Evolutionary conservation across 1,140 invertebrate genomes (phyloP), one percentile per base, ranked within the genome.

Genomic region (Cecropterus lyciades): DNA sequence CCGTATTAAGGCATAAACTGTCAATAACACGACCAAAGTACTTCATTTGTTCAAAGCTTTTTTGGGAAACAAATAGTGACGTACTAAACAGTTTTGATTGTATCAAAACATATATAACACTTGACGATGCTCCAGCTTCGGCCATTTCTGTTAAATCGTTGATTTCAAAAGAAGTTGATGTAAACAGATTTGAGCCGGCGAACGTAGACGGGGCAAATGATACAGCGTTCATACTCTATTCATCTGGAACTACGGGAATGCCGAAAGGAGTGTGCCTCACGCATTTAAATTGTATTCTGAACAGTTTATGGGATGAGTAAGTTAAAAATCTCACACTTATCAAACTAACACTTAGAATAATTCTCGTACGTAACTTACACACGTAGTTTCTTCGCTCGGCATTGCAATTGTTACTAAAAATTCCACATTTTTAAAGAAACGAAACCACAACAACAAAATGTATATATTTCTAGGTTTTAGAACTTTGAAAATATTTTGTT

Each of bases 181-280:
- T 81, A 42, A 73, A 75, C 53, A 59, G 37, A 49, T 86, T 84
- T 78, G 78, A 88, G 49, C 84, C 84, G 0, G 64, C 55, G 10
- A 64, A 51, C 48, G 83, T 86, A 10, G 40, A 68, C 15, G 85
- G 85, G 48, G 72, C 80, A 62, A 71, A 53, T 27, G 84, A 90
- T 65, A 79, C 75, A 4, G 91, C 92, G 0, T 75, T 89, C 48
- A 86, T 93, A 67, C 77, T 93, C 11, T 93, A 92, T 75, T 93
- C 93, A 14, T 93, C 93, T 1, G 96, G 96, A 24, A 96, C 96
- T 0, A 97, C 96, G 53, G 96, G 96, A 62, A 84, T 95, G 66
- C 96, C 96, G 0, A 97, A 97, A 88, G 96, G 96, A 24, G 96
- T 97, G 0, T 94, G 95, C 87, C 82, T 97, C 20, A 96, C 95